These are phyloP conservation scores for Todiramphus chloris DNA, from an alignment of 2,113 vertebrate genomes.

Conservation along the genomic window DNA sequence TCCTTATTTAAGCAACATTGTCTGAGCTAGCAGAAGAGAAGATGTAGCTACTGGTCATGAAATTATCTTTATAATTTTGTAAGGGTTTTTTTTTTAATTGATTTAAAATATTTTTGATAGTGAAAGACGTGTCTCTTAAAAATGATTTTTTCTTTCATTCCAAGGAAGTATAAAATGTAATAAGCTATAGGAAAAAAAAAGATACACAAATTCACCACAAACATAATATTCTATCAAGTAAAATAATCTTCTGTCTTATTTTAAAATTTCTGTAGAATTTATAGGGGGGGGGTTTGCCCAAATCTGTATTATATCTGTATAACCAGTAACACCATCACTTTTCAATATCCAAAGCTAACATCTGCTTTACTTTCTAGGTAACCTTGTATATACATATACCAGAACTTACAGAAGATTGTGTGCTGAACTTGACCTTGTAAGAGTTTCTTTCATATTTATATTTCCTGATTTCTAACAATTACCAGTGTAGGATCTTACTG, in stretches of 20 bases:
- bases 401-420: neutral
- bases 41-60: neutral
- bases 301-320: neutral
- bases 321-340: neutral
- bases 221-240: neutral
- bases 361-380: neutral
- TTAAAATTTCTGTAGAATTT: neutral
- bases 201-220: neutral
- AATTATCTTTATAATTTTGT: neutral
- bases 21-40: neutral
- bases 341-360: neutral
- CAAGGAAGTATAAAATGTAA: neutral
- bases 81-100: neutral
- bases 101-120: neutral
- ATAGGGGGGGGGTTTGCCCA: rapidly evolving
- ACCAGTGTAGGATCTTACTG: neutral
- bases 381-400: neutral
- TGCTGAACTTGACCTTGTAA: neutral
- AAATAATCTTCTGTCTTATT: neutral
- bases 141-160: neutral
- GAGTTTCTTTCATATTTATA: neutral
- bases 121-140: neutral
- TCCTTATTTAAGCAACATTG: neutral
- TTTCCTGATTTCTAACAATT: neutral
- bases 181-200: neutral